Conservation (phyloP, 2,797 vertebrate genomes). For the Phoxinus dragarum region DNA sequence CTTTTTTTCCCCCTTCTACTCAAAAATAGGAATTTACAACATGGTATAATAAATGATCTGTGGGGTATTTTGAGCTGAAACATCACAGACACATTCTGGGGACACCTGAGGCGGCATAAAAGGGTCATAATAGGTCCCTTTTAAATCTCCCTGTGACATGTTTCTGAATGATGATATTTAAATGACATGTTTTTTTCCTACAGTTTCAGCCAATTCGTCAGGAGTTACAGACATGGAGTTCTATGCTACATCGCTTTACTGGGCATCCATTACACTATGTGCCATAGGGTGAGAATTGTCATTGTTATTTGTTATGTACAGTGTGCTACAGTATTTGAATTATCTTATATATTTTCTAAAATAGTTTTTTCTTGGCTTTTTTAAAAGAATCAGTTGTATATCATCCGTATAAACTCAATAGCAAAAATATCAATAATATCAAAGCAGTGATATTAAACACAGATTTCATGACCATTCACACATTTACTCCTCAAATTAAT, state of each 20-base stretch:
- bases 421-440: too few species aligned
- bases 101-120: neutral
- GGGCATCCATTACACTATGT: conserved; percentile 49
- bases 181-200: conserved; percentile 8
- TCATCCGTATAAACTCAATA: neutral
- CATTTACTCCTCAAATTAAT: too few species aligned
- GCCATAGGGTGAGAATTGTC: conserved; percentile 51
- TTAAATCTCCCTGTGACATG: neutral
- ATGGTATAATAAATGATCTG: neutral
- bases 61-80: neutral
- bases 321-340: too few species aligned
- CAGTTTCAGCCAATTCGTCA: conserved; percentile 47
- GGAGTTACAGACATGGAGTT: conserved; percentile 12
- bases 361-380: neutral
- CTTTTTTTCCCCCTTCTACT: too few species aligned
- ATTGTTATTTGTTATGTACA: neutral
- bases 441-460: neutral
- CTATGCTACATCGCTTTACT: conserved; percentile 45
- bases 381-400: neutral
- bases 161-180: too few species aligned
- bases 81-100: too few species aligned
- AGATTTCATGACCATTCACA: neutral
- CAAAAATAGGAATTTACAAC: too few species aligned
- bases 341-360: neutral
- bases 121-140: neutral